Conservation (phyloP, 2,113 vertebrate genomes). For the Proteles cristata region DNA sequence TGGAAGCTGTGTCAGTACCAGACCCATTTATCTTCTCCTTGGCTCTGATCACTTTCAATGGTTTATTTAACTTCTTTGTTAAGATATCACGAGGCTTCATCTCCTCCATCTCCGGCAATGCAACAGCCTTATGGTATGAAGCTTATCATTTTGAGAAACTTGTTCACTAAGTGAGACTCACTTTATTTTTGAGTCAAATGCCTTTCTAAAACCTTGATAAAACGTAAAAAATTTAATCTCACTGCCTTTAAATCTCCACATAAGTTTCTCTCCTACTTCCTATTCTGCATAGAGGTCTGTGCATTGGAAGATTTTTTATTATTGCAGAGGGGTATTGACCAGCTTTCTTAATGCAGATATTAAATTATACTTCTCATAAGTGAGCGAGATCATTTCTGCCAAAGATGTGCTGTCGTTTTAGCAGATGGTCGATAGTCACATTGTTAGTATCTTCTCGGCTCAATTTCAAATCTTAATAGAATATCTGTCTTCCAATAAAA, state of each 20-base stretch:
- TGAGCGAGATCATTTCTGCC: background rate
- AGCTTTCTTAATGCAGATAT: background rate
- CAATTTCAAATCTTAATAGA: slow-evolving; percentile 16
- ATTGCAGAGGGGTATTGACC: background rate
- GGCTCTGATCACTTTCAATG: background rate
- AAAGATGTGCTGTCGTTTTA: background rate
- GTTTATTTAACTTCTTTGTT: background rate
- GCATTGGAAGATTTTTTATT: background rate
- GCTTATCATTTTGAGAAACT: background rate
- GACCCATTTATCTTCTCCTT: background rate
- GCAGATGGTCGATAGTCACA: background rate
- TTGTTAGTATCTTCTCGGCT: background rate
- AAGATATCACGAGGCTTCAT: background rate
- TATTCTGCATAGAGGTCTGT: background rate
- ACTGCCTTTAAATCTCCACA: background rate
- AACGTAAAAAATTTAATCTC: background rate
- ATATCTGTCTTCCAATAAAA: background rate
- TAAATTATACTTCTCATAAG: background rate
- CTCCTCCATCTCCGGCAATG: background rate
- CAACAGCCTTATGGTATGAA: background rate
- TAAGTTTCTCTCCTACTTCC: background rate
- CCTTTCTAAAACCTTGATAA: background rate
- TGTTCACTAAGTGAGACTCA: background rate
- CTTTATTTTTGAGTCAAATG: background rate
- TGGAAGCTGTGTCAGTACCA: background rate